Conservation (phyloP, 2,113 vertebrate species). For the Gobius niger region DNA sequence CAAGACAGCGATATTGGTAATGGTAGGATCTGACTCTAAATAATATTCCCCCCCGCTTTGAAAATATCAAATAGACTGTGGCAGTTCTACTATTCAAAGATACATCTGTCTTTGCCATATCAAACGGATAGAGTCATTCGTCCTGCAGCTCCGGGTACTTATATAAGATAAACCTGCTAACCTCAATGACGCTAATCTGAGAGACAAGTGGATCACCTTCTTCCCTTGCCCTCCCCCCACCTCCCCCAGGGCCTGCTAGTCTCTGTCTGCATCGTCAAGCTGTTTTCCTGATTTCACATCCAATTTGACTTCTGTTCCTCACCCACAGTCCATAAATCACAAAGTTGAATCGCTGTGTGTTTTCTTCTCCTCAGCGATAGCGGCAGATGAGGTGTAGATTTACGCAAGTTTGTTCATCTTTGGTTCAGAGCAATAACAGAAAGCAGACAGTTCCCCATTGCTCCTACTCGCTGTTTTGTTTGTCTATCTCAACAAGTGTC, state of each 20-base stretch:
- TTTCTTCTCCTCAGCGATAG: constrained; percentile 18
- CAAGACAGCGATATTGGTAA: too few species aligned
- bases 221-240: constrained; percentile 9
- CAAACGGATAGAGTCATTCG: constrained; percentile 48
- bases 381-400: constrained; percentile 14
- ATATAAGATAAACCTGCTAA: constrained; percentile 66
- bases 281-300: constrained; percentile 1
- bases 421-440: constrained; percentile 24
- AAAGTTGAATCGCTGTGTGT: constrained; percentile 10
- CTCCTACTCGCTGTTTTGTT: constrained; percentile 13
- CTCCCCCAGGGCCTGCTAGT: constrained; percentile 11
- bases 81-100: not conserved
- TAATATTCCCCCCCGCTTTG: too few species aligned
- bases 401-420: constrained; percentile 29
- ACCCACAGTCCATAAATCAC: constrained; percentile 18
- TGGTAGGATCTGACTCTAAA: too few species aligned
- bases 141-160: constrained; percentile 46
- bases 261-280: constrained; percentile 5
- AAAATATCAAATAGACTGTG: not conserved
- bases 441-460: constrained; percentile 2
- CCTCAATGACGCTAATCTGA: constrained; percentile 69
- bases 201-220: constrained; percentile 64
- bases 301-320: constrained; percentile 4
- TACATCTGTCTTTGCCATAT: constrained; percentile 1
- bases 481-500: constrained; percentile 20